Conservation (phyloP, 2,888 invertebrate genomes). For the Heliconius hortense region DNA sequence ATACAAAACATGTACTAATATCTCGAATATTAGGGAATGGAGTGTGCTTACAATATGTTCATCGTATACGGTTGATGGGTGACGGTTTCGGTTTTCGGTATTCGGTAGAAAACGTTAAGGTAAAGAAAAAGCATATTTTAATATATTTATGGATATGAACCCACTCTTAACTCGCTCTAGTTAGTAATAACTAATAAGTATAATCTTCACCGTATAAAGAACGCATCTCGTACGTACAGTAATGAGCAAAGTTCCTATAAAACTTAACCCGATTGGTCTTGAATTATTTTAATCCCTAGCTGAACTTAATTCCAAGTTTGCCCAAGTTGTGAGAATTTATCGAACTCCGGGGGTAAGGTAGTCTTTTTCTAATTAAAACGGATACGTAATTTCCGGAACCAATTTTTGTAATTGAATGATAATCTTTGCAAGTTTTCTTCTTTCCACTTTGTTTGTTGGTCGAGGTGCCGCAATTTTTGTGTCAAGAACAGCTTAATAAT, state of each 20-base stretch:
- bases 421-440: conserved; percentile 19
- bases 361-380: conserved; percentile 37
- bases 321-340: conserved; percentile 41
- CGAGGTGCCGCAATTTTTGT: neutral
- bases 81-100: too few species aligned
- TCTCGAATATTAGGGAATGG: too few species aligned
- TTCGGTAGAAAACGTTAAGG: too few species aligned
- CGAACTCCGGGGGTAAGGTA: conserved; percentile 27
- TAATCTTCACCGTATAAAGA: neutral
- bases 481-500: neutral
- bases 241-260: conserved; percentile 40
- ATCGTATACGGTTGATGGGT: too few species aligned
- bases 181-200: too few species aligned
- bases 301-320: conserved; percentile 37
- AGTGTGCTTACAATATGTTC: too few species aligned
- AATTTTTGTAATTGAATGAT: conserved; percentile 30
- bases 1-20: too few species aligned
- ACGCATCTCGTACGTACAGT: conserved; percentile 27
- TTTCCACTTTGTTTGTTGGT: conserved; percentile 7
- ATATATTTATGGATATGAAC: neutral
- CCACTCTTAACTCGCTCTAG: neutral
- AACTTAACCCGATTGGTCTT: conserved; percentile 39
- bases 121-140: too few species aligned
- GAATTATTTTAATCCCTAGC: conserved; percentile 40
- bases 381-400: conserved; percentile 27